Evolutionary conservation across 2,113 vertebrate species (phyloP).

Genomic region (Ondatra zibethicus): DNA sequence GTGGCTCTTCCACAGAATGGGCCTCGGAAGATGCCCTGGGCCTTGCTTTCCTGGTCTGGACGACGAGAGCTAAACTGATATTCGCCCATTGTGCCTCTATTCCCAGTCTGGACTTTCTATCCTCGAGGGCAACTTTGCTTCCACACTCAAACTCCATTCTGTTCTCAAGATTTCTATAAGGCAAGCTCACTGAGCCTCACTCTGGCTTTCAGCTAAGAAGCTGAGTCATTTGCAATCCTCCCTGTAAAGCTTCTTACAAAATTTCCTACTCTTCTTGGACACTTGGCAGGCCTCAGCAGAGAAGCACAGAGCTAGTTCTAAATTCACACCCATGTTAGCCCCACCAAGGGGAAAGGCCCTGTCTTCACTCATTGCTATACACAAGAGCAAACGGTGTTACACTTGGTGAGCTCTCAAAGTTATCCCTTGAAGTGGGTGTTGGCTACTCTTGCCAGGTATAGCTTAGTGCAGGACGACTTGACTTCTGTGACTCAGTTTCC

Average conservation of each 20-base stretch:
- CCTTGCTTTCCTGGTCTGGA: not conserved
- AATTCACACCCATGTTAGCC: accelerated
- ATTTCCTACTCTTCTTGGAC: not conserved
- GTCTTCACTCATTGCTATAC: accelerated
- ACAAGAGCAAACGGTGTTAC: not conserved
- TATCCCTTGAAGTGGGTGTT: accelerated
- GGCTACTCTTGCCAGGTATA: too few species aligned
- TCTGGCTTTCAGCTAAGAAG: not conserved
- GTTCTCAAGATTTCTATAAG: not conserved
- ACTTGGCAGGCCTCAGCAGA: not conserved
- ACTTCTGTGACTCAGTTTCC: not conserved
- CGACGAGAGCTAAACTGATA: accelerated
- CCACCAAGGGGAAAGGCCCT: not conserved
- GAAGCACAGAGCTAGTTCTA: not conserved
- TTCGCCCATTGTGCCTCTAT: accelerated
- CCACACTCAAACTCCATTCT: not conserved
- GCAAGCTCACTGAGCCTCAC: not conserved
- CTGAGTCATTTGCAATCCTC: not conserved
- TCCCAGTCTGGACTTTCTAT: not conserved
- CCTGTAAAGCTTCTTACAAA: not conserved
- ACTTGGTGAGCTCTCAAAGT: not conserved
- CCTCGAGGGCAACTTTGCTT: not conserved
- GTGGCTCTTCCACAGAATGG: not conserved
- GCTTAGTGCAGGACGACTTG: not conserved
- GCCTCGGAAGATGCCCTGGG: not conserved